phyloP scores from a whole-genome alignment of 2,113 vertebrate species.

The Neogale vison region DNA sequence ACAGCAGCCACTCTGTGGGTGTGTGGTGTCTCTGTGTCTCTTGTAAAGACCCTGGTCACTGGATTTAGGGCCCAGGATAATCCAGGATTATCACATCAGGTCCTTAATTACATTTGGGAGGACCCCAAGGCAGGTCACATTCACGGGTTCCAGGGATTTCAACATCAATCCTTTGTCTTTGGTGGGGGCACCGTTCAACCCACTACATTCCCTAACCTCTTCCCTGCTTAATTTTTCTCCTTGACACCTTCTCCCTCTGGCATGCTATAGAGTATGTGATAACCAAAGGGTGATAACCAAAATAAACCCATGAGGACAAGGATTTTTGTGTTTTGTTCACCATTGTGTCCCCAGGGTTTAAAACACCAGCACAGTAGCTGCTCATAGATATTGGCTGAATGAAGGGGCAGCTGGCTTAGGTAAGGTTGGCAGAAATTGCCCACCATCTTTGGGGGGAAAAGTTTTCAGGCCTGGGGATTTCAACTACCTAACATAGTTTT shows the following conservation, averaged over 20 bases:
- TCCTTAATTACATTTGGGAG: background rate
- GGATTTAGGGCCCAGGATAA: background rate
- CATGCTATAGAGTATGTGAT: background rate
- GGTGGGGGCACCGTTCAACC: background rate
- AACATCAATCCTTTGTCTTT: background rate
- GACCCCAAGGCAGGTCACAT: slow-evolving; percentile 13
- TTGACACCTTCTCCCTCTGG: background rate
- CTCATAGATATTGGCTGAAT: background rate
- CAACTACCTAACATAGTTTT: background rate
- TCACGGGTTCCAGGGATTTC: background rate
- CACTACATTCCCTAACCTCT: background rate
- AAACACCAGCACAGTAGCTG: background rate
- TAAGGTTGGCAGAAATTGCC: background rate
- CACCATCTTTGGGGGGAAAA: background rate
- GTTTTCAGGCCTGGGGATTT: background rate
- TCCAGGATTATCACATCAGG: background rate
- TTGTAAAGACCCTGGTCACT: background rate
- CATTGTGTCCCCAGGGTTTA: background rate
- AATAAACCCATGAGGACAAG: background rate
- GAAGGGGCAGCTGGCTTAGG: background rate
- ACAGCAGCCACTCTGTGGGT: background rate
- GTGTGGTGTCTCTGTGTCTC: background rate
- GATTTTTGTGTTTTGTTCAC: background rate
- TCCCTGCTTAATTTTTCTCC: background rate
- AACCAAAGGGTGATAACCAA: background rate